Evolutionary conservation across 64 coral and sea anemone species (phyloP).

Genomic region (Platygyra sinensis): DNA sequence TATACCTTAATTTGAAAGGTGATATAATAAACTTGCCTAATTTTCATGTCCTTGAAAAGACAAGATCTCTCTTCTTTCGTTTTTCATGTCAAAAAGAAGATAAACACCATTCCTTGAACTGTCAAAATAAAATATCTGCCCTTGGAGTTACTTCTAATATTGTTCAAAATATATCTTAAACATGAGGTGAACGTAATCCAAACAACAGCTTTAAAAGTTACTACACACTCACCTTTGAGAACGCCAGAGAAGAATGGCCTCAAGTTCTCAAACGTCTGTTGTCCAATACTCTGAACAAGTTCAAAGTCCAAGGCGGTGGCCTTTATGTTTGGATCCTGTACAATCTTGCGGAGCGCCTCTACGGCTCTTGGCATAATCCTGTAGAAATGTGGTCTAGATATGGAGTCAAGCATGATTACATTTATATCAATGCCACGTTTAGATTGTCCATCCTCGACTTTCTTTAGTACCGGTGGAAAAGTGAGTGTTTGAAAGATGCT

Average conservation of each 20-base stretch:
- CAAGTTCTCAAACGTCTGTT: constrained; percentile 47
- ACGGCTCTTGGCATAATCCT: constrained; percentile 17
- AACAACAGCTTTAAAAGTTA: neutral
- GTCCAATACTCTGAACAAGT: constrained; percentile 36
- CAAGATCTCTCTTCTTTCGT: too few species aligned
- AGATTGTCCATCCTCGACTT: neutral
- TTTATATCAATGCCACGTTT: constrained; percentile 26
- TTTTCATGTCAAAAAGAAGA: too few species aligned
- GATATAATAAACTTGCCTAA: too few species aligned
- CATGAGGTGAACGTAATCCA: neutral
- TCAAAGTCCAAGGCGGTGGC: constrained; percentile 55
- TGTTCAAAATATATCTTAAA: too few species aligned
- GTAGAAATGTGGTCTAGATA: constrained; percentile 58
- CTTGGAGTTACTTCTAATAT: too few species aligned
- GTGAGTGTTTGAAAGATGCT: constrained; percentile 15
- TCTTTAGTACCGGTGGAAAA: constrained; percentile 23
- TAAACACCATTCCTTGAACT: too few species aligned
- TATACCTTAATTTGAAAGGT: too few species aligned
- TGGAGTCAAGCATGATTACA: constrained; percentile 37
- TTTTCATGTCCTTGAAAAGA: too few species aligned
- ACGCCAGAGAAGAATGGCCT: constrained; percentile 51
- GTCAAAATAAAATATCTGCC: too few species aligned
- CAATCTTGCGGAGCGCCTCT: constrained; percentile 5
- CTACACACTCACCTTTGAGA: neutral
- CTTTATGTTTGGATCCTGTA: neutral